phyloP scores from a whole-genome alignment of 1,140 invertebrate species.

The Ostrea edulis region DNA sequence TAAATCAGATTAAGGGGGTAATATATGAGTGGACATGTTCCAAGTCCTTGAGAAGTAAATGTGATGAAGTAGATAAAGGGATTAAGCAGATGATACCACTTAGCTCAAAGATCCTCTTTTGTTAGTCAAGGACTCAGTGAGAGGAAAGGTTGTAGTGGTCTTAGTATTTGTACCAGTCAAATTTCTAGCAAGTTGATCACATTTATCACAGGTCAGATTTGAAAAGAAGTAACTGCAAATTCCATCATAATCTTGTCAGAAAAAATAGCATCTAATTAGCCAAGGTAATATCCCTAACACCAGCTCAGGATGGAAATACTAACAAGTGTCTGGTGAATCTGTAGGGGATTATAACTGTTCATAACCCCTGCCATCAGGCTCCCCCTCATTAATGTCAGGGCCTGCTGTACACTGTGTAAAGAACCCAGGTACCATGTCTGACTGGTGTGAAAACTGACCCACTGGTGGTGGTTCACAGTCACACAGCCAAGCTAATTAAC shows the following conservation, averaged over 20 bases:
- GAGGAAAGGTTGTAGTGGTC: neutral
- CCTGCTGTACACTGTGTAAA: neutral
- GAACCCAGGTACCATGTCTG: neutral
- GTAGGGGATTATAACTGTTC: neutral
- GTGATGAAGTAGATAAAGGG: constrained; percentile 16
- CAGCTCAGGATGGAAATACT: neutral
- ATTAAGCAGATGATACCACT: constrained; percentile 26
- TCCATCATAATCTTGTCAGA: too few relatives aligned
- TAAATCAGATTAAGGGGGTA: constrained; percentile 6
- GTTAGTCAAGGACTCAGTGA: neutral
- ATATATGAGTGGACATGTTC: constrained; percentile 29
- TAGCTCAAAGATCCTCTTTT: neutral
- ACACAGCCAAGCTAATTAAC: neutral
- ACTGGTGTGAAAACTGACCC: neutral
- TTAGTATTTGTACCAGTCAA: neutral
- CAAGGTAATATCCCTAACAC: neutral
- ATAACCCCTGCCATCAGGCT: neutral
- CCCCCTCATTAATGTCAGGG: constrained; percentile 6
- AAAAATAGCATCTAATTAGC: neutral
- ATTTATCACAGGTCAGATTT: neutral
- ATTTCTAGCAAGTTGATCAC: neutral
- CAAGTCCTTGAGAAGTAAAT: constrained; percentile 4
- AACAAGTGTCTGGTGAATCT: neutral
- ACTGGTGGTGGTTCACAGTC: neutral
- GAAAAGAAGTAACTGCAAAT: neutral